Base-by-base conservation (phyloP, 2,888 invertebrate species). In the Cerastis leucographa region DNA sequence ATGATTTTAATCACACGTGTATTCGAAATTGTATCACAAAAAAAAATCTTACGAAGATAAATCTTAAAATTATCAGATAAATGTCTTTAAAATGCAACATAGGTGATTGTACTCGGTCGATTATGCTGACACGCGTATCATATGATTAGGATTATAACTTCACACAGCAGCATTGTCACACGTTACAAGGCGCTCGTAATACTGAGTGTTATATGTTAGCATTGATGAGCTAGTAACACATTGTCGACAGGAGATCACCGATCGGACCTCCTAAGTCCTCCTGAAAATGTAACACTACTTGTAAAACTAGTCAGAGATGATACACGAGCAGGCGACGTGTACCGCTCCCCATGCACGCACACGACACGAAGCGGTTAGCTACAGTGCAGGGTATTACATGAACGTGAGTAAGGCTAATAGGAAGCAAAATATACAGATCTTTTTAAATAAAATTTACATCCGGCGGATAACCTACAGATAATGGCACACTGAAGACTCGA, bases 251-350 rank as follows among this genome's bases (percentile, higher is more conserved):
- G 93, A 97, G 96, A 94, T 97, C 97, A 95, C 97, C 97, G 93
- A 97, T 96, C 85, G 97, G 97, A 92, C 97, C 97, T 93, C 97
- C 96, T 93, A 97, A 94, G 93, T 98, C 98, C 94, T 97, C 98
- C 98, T 98, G 97, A 94, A 97, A 93, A 96, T 90, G 91, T 78
- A 89, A 94, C 91, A 93, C 94, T 94, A 95, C 94, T 94, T 93
- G 92, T 94, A 93, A 94, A 94, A 93, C 91, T 91, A 90, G 83
- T 87, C 87, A 89, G 86, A 83, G 74, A 76, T 75, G 74, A 76
- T 75, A 76, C 87, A 85, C 83, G 80, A 88, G 70, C 78, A 81
- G 56, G 73, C 69, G 70, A 76, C 81, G 80, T 85, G 81, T 83
- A 87, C 90, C 90, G 88, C 92, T 93, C 91, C 92, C 91, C 95